These are phyloP conservation scores for Dione juno DNA, from an alignment of 2,888 invertebrate species.

Conservation along the genomic window DNA sequence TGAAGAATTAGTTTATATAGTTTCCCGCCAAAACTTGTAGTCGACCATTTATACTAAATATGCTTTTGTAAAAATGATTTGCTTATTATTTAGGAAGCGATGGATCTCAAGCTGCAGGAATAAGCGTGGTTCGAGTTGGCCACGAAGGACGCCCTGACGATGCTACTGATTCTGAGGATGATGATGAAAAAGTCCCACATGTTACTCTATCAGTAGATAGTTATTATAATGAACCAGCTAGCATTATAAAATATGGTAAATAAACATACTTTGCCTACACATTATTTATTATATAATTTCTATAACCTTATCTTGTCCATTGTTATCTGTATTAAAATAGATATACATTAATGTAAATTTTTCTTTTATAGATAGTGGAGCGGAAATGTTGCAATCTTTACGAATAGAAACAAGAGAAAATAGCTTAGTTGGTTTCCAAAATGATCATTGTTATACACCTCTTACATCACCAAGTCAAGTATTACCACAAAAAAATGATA, in stretches of 20 bases:
- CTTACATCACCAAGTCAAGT: slow-evolving; percentile 86
- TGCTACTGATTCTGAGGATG: slow-evolving; percentile 82
- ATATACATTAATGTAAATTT: background rate
- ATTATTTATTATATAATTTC: background rate
- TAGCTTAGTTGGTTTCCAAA: slow-evolving; percentile 85
- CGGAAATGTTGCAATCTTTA: slow-evolving; percentile 79
- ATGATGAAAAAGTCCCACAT: slow-evolving; percentile 85
- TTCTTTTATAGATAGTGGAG: slow-evolving; percentile 72
- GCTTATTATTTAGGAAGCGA: slow-evolving; percentile 64
- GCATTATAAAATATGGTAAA: slow-evolving; percentile 80
- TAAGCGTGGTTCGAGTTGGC: slow-evolving; percentile 85
- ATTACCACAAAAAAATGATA: slow-evolving; percentile 65
- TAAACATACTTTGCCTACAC: background rate
- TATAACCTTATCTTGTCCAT: background rate
- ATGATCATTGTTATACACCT: slow-evolving; percentile 93
- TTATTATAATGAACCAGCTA: slow-evolving; percentile 84
- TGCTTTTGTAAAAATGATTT: background rate
- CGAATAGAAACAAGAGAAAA: slow-evolving; percentile 79
- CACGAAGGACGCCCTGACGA: slow-evolving; percentile 81
- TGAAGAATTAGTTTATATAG: background rate
- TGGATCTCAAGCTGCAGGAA: slow-evolving; percentile 83
- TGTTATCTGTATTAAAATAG: background rate
- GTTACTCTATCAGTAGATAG: slow-evolving; percentile 86
- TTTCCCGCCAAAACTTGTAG: slow-evolving; percentile 24
- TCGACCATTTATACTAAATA: background rate